These are phyloP conservation scores for Delichon dasypus DNA, from an alignment of 2,797 vertebrate genomes.

Conservation along the genomic window DNA sequence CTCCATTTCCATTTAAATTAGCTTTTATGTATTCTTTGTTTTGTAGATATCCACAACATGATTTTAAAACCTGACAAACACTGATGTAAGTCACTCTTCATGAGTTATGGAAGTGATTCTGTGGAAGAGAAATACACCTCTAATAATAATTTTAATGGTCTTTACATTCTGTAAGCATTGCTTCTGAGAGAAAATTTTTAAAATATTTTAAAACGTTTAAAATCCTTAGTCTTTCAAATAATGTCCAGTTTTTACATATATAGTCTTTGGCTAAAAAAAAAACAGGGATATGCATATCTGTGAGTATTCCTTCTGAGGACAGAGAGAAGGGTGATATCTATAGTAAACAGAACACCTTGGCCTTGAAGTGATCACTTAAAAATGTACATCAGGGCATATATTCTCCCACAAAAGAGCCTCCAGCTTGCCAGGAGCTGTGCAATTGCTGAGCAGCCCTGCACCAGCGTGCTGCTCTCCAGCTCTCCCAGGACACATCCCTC, in stretches of 20 bases:
- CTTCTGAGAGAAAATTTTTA: neutral
- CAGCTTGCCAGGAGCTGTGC: neutral
- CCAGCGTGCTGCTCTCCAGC: neutral
- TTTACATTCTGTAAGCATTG: neutral
- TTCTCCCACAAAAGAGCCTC: neutral
- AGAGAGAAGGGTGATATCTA: fast-evolving
- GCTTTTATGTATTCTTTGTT: neutral
- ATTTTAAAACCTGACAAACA: slow-evolving; percentile 5
- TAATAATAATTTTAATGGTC: neutral
- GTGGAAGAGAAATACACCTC: neutral
- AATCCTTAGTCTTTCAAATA: neutral
- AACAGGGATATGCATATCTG: neutral
- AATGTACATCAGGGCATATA: neutral
- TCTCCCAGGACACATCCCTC: neutral
- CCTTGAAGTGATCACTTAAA: neutral
- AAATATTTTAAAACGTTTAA: neutral
- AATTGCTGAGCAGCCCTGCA: neutral
- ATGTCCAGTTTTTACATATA: neutral
- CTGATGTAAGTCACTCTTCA: neutral
- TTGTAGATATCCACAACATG: neutral
- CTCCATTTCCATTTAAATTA: neutral
- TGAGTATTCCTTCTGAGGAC: neutral
- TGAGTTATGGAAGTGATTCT: neutral
- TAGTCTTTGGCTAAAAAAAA: neutral
- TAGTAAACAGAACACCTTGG: neutral